These are phyloP conservation scores for Coracias cyanogaster DNA, from an alignment of 2,797 vertebrate species.

Conservation along the genomic window DNA sequence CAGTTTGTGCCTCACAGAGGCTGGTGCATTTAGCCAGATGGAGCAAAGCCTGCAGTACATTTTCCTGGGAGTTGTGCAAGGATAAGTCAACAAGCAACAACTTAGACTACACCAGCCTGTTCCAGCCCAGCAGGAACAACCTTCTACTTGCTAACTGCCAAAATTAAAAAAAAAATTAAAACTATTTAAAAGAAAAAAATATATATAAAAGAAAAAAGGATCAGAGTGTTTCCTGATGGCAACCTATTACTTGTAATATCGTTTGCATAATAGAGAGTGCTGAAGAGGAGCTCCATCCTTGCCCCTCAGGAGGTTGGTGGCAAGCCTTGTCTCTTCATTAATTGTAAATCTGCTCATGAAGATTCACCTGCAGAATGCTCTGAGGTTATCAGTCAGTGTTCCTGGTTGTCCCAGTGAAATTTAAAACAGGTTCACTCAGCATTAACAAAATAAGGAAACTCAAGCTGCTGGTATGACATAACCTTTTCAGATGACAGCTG, in stretches of 20 bases:
- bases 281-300: not conserved
- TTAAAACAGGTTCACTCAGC: not conserved
- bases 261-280: not conserved
- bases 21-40: conserved; percentile 31
- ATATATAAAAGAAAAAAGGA: not conserved
- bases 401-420: not conserved
- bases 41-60: conserved; percentile 28
- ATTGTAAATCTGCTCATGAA: not conserved
- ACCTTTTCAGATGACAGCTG: not conserved
- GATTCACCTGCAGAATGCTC: not conserved
- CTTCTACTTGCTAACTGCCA: not conserved
- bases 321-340: not conserved
- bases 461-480: not conserved
- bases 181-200: not conserved
- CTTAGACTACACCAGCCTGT: not conserved
- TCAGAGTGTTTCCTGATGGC: not conserved
- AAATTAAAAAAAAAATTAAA: not conserved
- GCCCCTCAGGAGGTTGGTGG: not conserved
- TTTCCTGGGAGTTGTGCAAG: conserved; percentile 36
- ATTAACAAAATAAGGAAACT: not conserved
- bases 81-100: conserved; percentile 37
- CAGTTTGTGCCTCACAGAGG: not conserved
- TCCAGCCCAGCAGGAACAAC: conserved; percentile 13
- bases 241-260: not conserved
- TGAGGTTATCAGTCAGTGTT: not conserved